Evolutionary conservation across 2,888 invertebrate species (phyloP).

Genomic region (Chalcis sispes): DNA sequence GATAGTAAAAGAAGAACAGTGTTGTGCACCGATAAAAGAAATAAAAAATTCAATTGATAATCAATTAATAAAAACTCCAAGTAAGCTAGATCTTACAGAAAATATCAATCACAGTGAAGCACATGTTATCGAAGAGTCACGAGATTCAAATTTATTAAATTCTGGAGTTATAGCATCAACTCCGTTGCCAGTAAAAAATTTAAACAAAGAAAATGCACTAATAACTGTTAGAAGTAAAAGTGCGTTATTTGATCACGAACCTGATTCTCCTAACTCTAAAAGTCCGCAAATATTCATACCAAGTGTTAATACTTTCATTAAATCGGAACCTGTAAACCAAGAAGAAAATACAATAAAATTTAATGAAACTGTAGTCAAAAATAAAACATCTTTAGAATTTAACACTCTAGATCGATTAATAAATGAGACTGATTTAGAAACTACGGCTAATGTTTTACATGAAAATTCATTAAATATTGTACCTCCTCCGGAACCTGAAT

Average conservation of each 20-base stretch:
- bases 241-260: conserved; percentile 31
- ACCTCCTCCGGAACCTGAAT: conserved; percentile 53
- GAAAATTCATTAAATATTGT: conserved; percentile 18
- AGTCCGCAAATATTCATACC: background rate
- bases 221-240: conserved; percentile 27
- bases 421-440: background rate
- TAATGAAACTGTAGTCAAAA: conserved; percentile 34
- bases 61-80: background rate
- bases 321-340: conserved; percentile 2
- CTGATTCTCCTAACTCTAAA: background rate
- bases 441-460: background rate
- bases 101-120: background rate
- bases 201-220: background rate
- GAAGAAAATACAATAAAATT: conserved; percentile 34
- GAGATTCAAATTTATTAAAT: background rate
- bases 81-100: background rate
- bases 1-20: background rate
- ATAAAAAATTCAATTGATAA: background rate
- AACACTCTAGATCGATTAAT: background rate
- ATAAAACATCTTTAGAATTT: conserved; percentile 25
- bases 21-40: background rate
- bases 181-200: conserved; percentile 34
- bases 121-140: background rate
- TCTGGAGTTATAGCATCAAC: conserved; percentile 42
- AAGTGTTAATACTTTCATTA: too few relatives aligned